Conservation (phyloP, 2,797 vertebrate species). For the Stomatorhinus walkeri region DNA sequence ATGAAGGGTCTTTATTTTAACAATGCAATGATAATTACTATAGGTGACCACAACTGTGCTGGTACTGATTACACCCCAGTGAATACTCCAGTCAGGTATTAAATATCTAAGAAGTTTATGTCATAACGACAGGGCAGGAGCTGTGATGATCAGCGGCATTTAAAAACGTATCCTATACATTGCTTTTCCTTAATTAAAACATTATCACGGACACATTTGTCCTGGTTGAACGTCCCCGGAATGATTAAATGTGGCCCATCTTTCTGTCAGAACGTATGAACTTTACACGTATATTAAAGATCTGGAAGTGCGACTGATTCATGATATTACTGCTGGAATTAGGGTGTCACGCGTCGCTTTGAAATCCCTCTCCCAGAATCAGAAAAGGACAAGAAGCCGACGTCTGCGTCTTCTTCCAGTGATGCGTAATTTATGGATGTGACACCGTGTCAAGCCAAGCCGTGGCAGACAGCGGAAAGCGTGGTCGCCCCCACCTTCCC, state of each 20-base stretch:
- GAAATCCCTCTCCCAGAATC: not conserved
- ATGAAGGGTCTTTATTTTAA: not conserved
- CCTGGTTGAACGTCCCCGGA: not conserved
- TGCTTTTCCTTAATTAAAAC: not conserved
- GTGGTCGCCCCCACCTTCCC: not conserved
- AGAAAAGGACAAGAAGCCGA: not conserved
- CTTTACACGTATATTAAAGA: not conserved
- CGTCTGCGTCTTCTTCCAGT: not conserved
- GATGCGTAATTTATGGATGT: not conserved
- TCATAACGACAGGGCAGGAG: not conserved
- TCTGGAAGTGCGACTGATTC: not conserved
- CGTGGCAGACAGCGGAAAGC: not conserved
- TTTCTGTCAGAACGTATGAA: not conserved
- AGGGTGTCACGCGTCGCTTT: not conserved
- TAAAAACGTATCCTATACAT: not conserved
- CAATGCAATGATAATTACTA: not conserved
- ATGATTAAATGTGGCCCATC: not conserved
- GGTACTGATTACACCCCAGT: not conserved
- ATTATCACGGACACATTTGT: not conserved
- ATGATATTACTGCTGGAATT: not conserved
- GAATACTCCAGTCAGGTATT: not conserved
- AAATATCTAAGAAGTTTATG: not conserved
- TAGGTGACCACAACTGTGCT: not conserved
- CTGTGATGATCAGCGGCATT: not conserved
- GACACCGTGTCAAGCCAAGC: not conserved